Evolutionary conservation across 1,140 invertebrate species (phyloP).

Genomic region (Bombus difficillimus): DNA sequence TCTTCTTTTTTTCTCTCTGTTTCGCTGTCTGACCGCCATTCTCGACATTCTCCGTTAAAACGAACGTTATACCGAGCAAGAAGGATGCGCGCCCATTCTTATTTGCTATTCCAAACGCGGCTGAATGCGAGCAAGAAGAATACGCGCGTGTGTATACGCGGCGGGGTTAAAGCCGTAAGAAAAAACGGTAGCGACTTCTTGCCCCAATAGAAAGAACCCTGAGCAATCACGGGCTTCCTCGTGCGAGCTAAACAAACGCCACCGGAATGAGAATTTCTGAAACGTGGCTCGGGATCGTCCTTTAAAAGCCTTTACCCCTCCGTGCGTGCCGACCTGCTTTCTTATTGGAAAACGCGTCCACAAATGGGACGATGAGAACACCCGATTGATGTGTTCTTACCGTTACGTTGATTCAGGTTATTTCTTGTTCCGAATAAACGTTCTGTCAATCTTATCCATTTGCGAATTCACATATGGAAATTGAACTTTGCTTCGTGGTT

Average conservation of each 20-base stretch:
- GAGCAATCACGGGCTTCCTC: slow-evolving; percentile 53
- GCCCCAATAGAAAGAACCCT: slow-evolving; percentile 33
- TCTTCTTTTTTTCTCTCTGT: background rate
- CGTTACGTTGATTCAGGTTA: no score
- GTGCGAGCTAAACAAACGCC: slow-evolving; percentile 54
- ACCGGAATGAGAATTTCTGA: slow-evolving; percentile 54
- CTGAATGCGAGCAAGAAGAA: slow-evolving; percentile 35
- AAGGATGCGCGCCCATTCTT: slow-evolving; percentile 74
- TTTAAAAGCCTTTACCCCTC: slow-evolving; percentile 10
- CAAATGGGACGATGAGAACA: background rate
- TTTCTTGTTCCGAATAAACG: background rate
- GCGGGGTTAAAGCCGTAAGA: background rate
- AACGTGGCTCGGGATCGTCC: slow-evolving; percentile 46
- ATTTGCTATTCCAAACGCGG: slow-evolving; percentile 75
- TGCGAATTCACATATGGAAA: background rate
- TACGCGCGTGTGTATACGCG: slow-evolving; percentile 24
- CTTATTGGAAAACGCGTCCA: slow-evolving; percentile 27
- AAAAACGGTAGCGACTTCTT: slow-evolving; percentile 52
- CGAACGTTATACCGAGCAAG: slow-evolving; percentile 73
- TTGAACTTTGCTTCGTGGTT: no score
- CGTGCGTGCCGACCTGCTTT: background rate
- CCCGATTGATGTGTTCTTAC: background rate
- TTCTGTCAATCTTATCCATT: background rate
- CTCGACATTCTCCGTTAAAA: slow-evolving; percentile 72
- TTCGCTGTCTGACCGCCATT: slow-evolving; percentile 62